phyloP scores from a whole-genome alignment of 35 echinoderm and acorn worm species.

The Lytechinus pictus region DNA sequence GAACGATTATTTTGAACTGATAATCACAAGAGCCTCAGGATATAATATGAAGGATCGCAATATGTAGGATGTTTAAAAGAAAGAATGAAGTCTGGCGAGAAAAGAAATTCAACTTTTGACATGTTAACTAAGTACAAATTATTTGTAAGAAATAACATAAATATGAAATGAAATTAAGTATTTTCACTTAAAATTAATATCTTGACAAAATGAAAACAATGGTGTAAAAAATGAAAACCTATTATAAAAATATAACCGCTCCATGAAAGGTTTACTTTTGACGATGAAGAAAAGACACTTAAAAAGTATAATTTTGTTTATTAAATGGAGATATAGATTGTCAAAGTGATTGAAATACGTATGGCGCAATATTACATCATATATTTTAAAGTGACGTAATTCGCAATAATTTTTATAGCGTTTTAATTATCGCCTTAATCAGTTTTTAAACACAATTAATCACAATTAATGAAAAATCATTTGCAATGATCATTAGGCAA shows the following conservation, averaged over 20 bases:
- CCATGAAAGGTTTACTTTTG: not conserved
- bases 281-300: not conserved
- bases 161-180: too few species aligned
- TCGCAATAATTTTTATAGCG: too few species aligned
- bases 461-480: not conserved
- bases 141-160: not conserved
- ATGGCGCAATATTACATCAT: not conserved
- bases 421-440: too few species aligned
- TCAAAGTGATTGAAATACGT: not conserved
- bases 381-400: too few species aligned
- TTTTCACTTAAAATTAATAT: too few species aligned
- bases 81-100: not conserved
- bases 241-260: not conserved
- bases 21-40: not conserved
- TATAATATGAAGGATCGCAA: not conserved
- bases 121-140: not conserved
- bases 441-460: not conserved
- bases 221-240: not conserved
- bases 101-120: not conserved
- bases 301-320: not conserved
- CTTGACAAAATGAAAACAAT: not conserved
- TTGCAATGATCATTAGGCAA: not conserved
- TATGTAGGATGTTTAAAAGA: not conserved
- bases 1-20: constrained; percentile 5
- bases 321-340: not conserved